Conservation (phyloP, 2,888 invertebrate genomes). For the Cataglyphis altisquamis region DNA sequence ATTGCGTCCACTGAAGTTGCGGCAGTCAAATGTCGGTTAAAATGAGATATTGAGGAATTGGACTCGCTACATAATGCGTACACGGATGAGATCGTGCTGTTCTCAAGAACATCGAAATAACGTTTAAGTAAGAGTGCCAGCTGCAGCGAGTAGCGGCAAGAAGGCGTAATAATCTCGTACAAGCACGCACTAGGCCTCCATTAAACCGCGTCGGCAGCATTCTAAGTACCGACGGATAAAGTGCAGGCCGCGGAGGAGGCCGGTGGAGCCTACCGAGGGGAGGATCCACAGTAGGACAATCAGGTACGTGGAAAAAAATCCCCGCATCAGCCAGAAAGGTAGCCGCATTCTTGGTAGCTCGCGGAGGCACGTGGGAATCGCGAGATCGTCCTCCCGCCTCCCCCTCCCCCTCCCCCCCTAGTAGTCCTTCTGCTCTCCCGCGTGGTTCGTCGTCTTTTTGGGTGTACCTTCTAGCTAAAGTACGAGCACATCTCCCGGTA, state of each 20-base stretch:
- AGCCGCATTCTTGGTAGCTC: constrained; percentile 74
- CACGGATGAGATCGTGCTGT: constrained; percentile 29
- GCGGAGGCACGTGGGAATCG: constrained; percentile 83
- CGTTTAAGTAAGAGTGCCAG: constrained; percentile 64
- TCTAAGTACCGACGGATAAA: constrained; percentile 63
- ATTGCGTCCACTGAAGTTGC: constrained; percentile 17
- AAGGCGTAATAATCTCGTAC: constrained; percentile 68
- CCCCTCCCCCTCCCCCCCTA: constrained; percentile 30
- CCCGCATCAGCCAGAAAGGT: constrained; percentile 63
- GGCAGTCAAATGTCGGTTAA: constrained; percentile 40
- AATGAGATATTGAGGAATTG: constrained; percentile 49
- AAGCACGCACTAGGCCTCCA: constrained; percentile 71
- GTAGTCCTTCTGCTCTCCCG: constrained; percentile 13
- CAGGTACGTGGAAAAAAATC: constrained; percentile 72
- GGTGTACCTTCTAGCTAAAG: constrained; percentile 67
- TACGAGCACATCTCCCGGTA: constrained; percentile 78
- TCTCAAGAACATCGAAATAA: constrained; percentile 49
- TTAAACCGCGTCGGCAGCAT: constrained; percentile 62
- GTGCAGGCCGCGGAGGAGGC: constrained; percentile 46
- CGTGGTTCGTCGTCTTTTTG: constrained; percentile 42
- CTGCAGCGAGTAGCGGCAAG: constrained; percentile 47
- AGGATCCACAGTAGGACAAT: constrained; percentile 72
- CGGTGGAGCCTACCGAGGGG: constrained; percentile 42
- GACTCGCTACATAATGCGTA: constrained; percentile 43
- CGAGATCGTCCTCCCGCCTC: constrained; percentile 67